Base-by-base conservation (phyloP, 2,888 invertebrate genomes). In the Meteorus colon region DNA sequence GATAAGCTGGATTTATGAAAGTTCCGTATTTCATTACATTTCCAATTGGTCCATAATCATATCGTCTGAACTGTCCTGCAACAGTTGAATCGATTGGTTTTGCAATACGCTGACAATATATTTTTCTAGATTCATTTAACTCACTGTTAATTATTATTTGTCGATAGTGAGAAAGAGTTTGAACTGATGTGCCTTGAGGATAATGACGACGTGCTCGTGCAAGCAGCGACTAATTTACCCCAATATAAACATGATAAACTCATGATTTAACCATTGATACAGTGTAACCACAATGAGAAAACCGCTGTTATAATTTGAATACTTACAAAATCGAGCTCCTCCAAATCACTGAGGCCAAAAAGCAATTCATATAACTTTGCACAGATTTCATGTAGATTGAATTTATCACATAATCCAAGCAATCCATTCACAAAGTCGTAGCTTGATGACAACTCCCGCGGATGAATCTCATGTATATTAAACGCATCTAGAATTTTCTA, bases 141-240 rank as follows among this genome's bases (percentile, higher is more conserved):
- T 82, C 75, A 86, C 87, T 83, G 65, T 82, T 84, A n/a, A 83
- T 75, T 60, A 84, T 81, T 78, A 84, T 84, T 81, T 87, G 87
- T n/a, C 84, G 79, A 74, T 83, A 86, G 76, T 87, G 87, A 60
- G 84, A 70, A 31, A 87, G 31, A 27, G 85, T 84, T 31, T 86
- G 83, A 4, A 86, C 59, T 0, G 86, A 87, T 19, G 87, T 85
- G 62, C 87, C 86, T 80, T 85, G 86, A 19, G 86, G 86, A 73
- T 84, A 86, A 74, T 86, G 86, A 59, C 82, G 80, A 75, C 85
- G 72, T 67, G 84, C 71, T 55, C 79, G 83, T 12, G 81, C 78
- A 27, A 87, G 76, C 75, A 83, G 80, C 19, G 80, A 62, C 86
- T 85, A 72, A 45, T 72, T 66, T 12, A 76, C 41, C 59, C 8